Conservation (phyloP, 2,797 vertebrate species). For the Hapalemur alaotrensis region DNA sequence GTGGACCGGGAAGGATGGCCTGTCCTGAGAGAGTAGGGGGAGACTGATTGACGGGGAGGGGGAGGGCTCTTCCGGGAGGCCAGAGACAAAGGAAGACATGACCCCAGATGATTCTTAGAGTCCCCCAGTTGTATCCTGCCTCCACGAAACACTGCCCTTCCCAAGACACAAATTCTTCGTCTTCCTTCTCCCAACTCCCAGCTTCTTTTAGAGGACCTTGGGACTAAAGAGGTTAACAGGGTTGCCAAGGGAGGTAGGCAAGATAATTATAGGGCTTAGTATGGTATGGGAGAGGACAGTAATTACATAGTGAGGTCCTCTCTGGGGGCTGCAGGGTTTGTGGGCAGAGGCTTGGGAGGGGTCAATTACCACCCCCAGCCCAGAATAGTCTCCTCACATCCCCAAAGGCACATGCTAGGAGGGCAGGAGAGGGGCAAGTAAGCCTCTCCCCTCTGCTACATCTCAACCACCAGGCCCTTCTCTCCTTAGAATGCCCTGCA, state of each 20-base stretch:
- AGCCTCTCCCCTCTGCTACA: not conserved
- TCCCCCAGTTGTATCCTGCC: not conserved
- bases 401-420: not conserved
- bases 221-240: slow-evolving; percentile 30
- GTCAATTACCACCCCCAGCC: not conserved
- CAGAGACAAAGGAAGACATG: not conserved
- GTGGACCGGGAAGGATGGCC: not conserved
- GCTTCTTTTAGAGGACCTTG: not conserved
- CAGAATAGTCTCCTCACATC: not conserved
- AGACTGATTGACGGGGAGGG: no score
- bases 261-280: slow-evolving; percentile 40
- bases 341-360: slow-evolving; percentile 25
- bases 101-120: not conserved
- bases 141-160: not conserved
- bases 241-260: not conserved
- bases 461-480: not conserved
- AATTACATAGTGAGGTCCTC: slow-evolving; percentile 53
- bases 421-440: not conserved
- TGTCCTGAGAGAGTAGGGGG: not conserved
- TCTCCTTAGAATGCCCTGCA: not conserved
- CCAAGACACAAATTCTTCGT: not conserved
- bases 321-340: not conserved
- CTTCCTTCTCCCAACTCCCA: not conserved
- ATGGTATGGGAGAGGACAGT: not conserved
- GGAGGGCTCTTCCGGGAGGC: not conserved